Conservation (phyloP, 2,888 invertebrate genomes). For the Cylindroiulus punctatus region DNA sequence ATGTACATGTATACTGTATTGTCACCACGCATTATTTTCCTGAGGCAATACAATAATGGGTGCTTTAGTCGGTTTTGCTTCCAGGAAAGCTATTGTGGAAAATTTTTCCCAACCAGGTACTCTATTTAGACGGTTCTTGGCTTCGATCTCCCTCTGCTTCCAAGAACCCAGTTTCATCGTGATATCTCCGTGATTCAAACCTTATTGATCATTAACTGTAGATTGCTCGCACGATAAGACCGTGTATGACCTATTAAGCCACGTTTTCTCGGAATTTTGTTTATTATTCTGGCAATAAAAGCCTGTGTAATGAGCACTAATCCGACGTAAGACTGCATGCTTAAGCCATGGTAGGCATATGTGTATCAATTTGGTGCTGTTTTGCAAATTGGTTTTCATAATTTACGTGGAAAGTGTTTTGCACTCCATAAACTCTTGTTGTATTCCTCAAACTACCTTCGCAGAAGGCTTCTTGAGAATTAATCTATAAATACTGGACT, state of each 20-base stretch:
- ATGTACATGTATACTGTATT: too few species aligned
- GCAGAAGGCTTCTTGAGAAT: too few species aligned
- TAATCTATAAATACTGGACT: too few species aligned
- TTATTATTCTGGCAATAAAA: neutral
- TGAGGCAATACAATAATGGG: too few species aligned
- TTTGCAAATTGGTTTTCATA: neutral
- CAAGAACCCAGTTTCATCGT: conserved; percentile 5
- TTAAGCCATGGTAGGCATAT: neutral
- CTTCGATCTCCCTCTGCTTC: neutral
- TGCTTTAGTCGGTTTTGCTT: neutral
- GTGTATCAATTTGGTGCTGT: neutral
- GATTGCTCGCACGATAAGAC: neutral
- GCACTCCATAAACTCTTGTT: neutral
- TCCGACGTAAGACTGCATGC: neutral
- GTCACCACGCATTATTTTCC: too few species aligned
- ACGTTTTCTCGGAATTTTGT: conserved; percentile 2
- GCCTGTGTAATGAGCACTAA: neutral
- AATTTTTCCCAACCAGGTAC: neutral
- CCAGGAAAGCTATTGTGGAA: neutral
- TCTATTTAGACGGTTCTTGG: neutral
- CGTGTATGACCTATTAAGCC: conserved; percentile 19
- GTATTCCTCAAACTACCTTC: too few species aligned
- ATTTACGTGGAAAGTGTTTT: neutral
- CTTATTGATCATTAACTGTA: conserved; percentile 7
- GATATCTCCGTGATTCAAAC: neutral